Evolutionary conservation across 2,113 vertebrate species (phyloP).

Genomic region (Sisor rabdophorus): DNA sequence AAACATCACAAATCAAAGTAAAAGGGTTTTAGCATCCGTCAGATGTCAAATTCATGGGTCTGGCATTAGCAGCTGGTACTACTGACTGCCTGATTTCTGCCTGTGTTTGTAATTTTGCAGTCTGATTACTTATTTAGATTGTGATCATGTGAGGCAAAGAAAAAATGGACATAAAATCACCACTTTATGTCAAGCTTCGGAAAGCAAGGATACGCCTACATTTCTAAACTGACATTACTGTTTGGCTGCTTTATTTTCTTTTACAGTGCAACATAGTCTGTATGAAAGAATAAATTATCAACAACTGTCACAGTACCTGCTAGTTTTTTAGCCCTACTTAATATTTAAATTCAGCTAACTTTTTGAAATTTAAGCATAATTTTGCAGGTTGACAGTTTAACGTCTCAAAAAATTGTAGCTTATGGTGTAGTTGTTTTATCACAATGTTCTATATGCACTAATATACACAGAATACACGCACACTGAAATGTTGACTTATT

Average conservation of each 20-base stretch:
- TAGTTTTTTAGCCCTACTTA: neutral
- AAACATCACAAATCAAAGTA: too few relatives aligned
- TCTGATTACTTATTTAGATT: neutral
- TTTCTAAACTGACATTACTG: slow-evolving; percentile 10
- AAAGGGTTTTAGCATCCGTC: too few relatives aligned
- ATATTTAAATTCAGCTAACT: slow-evolving; percentile 15
- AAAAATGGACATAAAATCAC: slow-evolving; percentile 9
- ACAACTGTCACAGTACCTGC: neutral
- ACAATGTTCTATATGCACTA: neutral
- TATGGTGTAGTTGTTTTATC: neutral
- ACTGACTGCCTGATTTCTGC: too few relatives aligned
- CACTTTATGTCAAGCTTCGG: slow-evolving; percentile 1
- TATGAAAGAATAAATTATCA: neutral
- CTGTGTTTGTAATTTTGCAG: too few relatives aligned
- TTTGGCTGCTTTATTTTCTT: neutral
- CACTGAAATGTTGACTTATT: too few relatives aligned
- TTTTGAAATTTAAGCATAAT: slow-evolving; percentile 3
- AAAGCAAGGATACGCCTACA: slow-evolving; percentile 7
- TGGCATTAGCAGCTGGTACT: too few relatives aligned
- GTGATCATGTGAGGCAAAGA: neutral
- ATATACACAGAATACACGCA: neutral
- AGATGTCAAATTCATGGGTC: too few relatives aligned
- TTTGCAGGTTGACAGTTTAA: slow-evolving; percentile 16
- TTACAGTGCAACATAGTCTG: neutral
- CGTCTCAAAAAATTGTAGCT: neutral